Conservation (phyloP, 1,140 invertebrate species). For the Leguminivora glycinivorella region DNA sequence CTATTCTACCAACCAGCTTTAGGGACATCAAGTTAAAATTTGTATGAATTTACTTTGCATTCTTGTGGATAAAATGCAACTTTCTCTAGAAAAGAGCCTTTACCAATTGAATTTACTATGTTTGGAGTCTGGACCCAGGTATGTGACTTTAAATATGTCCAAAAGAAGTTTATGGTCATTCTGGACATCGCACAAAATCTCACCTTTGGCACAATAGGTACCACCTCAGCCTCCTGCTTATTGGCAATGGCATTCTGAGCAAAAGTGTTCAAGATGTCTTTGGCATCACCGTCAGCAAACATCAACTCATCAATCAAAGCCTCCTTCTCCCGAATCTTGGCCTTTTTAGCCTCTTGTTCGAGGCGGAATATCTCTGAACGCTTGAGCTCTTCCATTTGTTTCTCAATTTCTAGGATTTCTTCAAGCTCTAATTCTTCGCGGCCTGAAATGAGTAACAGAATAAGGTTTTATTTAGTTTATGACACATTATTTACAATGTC, state of each 20-base stretch:
- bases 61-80: no score
- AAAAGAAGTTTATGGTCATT: no score
- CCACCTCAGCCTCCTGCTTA: slow-evolving; percentile 82
- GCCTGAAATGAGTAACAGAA: slow-evolving; percentile 54
- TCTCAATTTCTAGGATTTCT: slow-evolving; percentile 92
- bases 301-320: slow-evolving; percentile 96
- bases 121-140: no score
- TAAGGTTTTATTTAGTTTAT: no score
- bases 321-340: slow-evolving; percentile 92
- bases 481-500: no score
- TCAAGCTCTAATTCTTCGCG: slow-evolving; percentile 90
- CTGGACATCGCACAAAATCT: no score
- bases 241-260: slow-evolving; percentile 83
- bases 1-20: no score
- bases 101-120: no score
- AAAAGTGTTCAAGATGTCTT: slow-evolving; percentile 92
- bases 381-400: slow-evolving; percentile 84
- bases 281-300: slow-evolving; percentile 93
- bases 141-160: no score
- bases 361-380: slow-evolving; percentile 81
- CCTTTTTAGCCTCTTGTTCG: slow-evolving; percentile 88
- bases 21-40: no score
- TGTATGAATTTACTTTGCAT: no score
- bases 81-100: no score
- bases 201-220: slow-evolving; percentile 71